Conservation (phyloP, 2,888 invertebrate species). For the Beris morrisii region DNA sequence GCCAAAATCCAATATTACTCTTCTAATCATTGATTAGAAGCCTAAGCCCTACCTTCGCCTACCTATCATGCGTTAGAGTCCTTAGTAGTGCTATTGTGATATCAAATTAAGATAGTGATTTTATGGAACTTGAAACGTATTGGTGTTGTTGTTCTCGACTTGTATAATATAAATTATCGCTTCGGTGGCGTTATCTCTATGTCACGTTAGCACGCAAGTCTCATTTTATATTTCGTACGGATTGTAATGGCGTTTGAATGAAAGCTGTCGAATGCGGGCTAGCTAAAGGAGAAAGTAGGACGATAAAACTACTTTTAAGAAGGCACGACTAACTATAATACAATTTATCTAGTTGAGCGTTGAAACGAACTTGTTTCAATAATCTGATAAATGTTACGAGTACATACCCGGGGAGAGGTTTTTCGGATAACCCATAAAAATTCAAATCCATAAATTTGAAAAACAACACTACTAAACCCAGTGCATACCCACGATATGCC, state of each 20-base stretch:
- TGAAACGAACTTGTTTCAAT: no score
- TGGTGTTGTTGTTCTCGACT: constrained; percentile 20
- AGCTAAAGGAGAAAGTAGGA: no score
- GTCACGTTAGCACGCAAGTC: constrained; percentile 30
- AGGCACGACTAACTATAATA: no score
- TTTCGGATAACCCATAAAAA: no score
- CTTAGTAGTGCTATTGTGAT: constrained; percentile 26
- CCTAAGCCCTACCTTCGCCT: constrained; percentile 2
- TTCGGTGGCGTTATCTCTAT: constrained; percentile 31
- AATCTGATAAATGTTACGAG: no score
- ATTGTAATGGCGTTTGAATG: constrained; percentile 9
- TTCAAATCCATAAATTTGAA: no score
- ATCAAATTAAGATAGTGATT: constrained; percentile 34
- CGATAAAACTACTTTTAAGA: no score
- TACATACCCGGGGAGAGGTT: no score
- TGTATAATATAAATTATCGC: constrained; percentile 26
- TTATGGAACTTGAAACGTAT: constrained; percentile 26
- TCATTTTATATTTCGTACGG: constrained; percentile 8
- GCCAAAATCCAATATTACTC: constrained; percentile 8
- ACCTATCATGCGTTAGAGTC: background rate
- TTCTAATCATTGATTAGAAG: constrained; percentile 27
- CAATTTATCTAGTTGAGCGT: no score
- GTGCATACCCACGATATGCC: no score
- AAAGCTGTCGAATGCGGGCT: no score
- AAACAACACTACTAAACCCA: no score